A percentile compares a stretch with the other conserved stretches of the same genome.
Evolutionary conservation across 2,888 invertebrate genomes (phyloP).

Genomic region (Lepidonotus clava): DNA sequence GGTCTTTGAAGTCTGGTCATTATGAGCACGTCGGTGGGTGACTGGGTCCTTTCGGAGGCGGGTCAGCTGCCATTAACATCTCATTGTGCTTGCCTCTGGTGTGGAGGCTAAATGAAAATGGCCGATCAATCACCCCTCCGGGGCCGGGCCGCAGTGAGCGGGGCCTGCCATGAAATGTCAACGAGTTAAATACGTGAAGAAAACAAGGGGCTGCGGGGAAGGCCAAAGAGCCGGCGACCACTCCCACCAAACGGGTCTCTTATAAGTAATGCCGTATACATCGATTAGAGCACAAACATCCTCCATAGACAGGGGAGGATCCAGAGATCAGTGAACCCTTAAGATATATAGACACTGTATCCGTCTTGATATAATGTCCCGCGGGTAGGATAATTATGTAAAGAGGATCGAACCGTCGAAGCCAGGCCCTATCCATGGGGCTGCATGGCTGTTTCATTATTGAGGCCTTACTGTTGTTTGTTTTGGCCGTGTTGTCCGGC

Average conservation of each 20-base stretch:
- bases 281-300: no score
- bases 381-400: no score
- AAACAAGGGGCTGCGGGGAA: neutral
- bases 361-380: no score
- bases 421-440: neutral
- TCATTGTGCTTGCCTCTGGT: neutral
- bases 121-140: neutral
- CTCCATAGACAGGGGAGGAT: no score
- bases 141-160: neutral
- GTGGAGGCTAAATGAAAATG: neutral
- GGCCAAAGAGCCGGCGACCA: no score
- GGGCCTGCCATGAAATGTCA: constrained; percentile 20
- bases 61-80: neutral
- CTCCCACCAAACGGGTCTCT: no score
- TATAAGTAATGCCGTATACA: no score
- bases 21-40: no score
- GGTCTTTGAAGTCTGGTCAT: no score
- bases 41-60: neutral
- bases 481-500: neutral
- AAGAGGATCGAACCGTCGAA: neutral
- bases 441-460: neutral
- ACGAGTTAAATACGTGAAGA: constrained; percentile 39
- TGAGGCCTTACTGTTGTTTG: neutral
- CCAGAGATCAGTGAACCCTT: no score
- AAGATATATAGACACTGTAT: no score